phyloP scores from a whole-genome alignment of 2,113 vertebrate species.

The Silurus meridionalis region DNA sequence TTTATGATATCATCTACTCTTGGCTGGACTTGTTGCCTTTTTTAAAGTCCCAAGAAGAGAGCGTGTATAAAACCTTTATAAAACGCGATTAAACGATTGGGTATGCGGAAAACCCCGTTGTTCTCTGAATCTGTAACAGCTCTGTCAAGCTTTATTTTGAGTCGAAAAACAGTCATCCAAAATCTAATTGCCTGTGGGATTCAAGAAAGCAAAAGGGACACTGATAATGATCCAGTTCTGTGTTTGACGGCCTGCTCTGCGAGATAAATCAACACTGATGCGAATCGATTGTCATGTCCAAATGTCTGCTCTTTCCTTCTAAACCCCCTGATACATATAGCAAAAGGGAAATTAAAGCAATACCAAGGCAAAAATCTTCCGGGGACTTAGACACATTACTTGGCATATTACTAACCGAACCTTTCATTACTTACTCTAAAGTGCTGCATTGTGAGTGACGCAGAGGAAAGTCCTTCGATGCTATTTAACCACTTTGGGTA shows the following conservation, averaged over 20 bases:
- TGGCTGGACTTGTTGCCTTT: slow-evolving; percentile 56
- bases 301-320: neutral
- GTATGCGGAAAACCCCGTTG: slow-evolving; percentile 55
- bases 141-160: slow-evolving; percentile 68
- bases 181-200: slow-evolving; percentile 70
- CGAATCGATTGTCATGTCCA: slow-evolving; percentile 56
- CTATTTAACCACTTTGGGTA: neutral
- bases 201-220: slow-evolving; percentile 60
- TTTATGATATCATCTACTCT: slow-evolving; percentile 57
- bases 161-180: slow-evolving; percentile 70
- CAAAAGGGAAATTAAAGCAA: slow-evolving; percentile 9
- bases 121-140: slow-evolving; percentile 69
- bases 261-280: slow-evolving; percentile 72
- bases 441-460: neutral
- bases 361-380: neutral
- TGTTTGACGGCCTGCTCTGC: slow-evolving; percentile 65
- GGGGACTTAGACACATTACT: neutral
- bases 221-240: slow-evolving; percentile 39
- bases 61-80: slow-evolving; percentile 67
- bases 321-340: neutral
- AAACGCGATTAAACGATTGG: slow-evolving; percentile 73
- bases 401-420: neutral
- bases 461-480: neutral
- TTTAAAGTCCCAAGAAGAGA: slow-evolving; percentile 65
- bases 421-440: neutral